Base-by-base conservation (phyloP, 2,797 vertebrate species). In the Arrhamphus sclerolepis region DNA sequence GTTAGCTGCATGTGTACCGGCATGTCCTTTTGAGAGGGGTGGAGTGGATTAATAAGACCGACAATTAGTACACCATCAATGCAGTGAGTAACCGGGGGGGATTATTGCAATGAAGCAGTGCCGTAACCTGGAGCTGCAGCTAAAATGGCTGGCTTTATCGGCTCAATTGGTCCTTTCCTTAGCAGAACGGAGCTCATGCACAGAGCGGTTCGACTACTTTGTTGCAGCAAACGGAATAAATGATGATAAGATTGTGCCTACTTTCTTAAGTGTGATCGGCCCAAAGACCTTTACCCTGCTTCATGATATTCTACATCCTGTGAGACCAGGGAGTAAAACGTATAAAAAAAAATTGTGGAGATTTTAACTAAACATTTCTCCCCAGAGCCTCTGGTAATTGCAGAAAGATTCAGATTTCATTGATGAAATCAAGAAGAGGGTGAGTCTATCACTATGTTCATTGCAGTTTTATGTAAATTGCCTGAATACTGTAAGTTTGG, bases 401-500 rank as follows among this genome's bases (percentile, higher is more conserved):
- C 52, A 13, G 22, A 42, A 5, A 18, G 24, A 0, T 26, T 54
- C 22, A 41, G 17, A 2, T 53, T 26, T 7, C 21, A 54, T 13
- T 18, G 17, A 31, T 2, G 18, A 0, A 56, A 39, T 5, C 57
- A 50, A 8, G 51, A 61, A 1, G 44, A 56, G 4, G 34, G 38
- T 40, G 46, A 68, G 26, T 49, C 65, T 41, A 46, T 50, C 13
- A 28, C 13, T 0, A 39, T 57, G 53, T 64, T 49, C 39, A 28
- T 59, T 5, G 55, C 38, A 10, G 8, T 38, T 1, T 3, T 70
- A 26, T 0, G n/a, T 0, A 59, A 49, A 10, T 42, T 59, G n/a
- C 38, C 42, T 18, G 49, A 64, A 34, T 55, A 70, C n/a, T 59
- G 54, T 40, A 22, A 55, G 3, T 74, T 63, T 6, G 21, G 13